phyloP scores from a whole-genome alignment of 1,140 invertebrate species.

The Meloidogyne floridensis region DNA sequence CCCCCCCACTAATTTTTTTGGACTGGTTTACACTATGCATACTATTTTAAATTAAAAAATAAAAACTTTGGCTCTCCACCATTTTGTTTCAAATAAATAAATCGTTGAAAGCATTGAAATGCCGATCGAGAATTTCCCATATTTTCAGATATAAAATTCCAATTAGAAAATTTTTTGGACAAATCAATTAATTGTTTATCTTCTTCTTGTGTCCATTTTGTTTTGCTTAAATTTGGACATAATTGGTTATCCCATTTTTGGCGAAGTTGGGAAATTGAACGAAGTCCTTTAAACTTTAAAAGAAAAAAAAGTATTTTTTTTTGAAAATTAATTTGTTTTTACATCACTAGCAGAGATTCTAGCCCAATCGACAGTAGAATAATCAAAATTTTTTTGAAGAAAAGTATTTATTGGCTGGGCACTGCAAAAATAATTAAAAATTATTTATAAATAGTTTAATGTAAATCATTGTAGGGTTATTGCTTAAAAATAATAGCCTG shows the following conservation, averaged over 20 bases:
- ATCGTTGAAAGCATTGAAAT: slow-evolving; percentile 46
- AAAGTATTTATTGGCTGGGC: not conserved
- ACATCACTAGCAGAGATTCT: slow-evolving; percentile 44
- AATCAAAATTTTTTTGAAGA: slow-evolving; percentile 21
- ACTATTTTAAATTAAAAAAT: slow-evolving; percentile 3
- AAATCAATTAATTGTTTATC: slow-evolving; percentile 30
- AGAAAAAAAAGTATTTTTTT: not conserved
- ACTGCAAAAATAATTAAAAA: slow-evolving; percentile 15
- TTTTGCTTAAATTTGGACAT: slow-evolving; percentile 32
- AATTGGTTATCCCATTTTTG: slow-evolving; percentile 52
- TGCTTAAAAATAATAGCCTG: no score
- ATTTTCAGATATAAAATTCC: slow-evolving; percentile 41
- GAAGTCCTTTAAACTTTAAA: slow-evolving; percentile 41
- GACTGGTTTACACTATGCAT: no score
- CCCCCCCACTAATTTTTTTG: no score
- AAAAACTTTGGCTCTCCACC: slow-evolving; percentile 17
- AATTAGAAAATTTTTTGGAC: slow-evolving; percentile 30
- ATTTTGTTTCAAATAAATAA: slow-evolving; percentile 24
- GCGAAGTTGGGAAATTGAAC: slow-evolving; percentile 41
- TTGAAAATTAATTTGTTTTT: not conserved
- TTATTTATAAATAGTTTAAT: not conserved
- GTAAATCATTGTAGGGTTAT: no score
- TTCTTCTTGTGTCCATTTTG: slow-evolving; percentile 39
- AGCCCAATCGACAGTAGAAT: slow-evolving; percentile 40
- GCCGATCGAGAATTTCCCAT: slow-evolving; percentile 34